Conservation (phyloP, 2,888 invertebrate genomes). For the Dorcus parallelipipedus region DNA sequence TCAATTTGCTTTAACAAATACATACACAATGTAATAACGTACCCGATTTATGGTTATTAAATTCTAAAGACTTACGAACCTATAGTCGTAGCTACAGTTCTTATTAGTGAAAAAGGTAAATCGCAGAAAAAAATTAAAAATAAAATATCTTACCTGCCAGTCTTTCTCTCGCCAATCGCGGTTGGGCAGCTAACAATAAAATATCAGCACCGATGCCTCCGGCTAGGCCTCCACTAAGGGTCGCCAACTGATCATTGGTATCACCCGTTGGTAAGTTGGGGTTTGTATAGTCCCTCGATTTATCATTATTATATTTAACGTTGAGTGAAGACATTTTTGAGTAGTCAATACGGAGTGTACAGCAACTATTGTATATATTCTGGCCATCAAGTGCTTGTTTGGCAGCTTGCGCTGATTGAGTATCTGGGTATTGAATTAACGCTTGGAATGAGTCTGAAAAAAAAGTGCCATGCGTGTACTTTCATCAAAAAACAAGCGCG, state of each 20-base stretch:
- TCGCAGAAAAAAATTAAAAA: too few relatives aligned
- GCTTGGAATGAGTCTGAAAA: constrained; percentile 94
- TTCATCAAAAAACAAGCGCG: neutral
- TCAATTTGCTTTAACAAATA: too few relatives aligned
- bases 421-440: constrained; percentile 97
- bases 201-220: constrained; percentile 65
- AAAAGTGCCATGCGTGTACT: constrained; percentile 30
- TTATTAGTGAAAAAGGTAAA: too few relatives aligned
- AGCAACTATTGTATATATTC: constrained; percentile 99
- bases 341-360: constrained; percentile 98
- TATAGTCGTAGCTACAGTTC: too few relatives aligned
- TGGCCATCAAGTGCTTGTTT: constrained; percentile 97
- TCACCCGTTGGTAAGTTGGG: constrained; percentile 96
- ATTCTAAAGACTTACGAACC: too few relatives aligned
- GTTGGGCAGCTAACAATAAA: constrained; percentile 54
- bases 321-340: constrained; percentile 97
- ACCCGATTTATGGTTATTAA: too few relatives aligned
- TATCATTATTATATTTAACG: constrained; percentile 99
- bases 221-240: constrained; percentile 53
- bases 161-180: constrained; percentile 53
- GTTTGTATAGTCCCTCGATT: constrained; percentile 98
- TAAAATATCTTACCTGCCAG: constrained; percentile 43
- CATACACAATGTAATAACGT: too few relatives aligned
- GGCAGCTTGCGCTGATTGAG: constrained; percentile 94
- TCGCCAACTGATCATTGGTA: constrained; percentile 58